These are phyloP conservation scores for Micoletzkya japonica DNA, from an alignment of 2,888 invertebrate genomes.

Conservation along the genomic window DNA sequence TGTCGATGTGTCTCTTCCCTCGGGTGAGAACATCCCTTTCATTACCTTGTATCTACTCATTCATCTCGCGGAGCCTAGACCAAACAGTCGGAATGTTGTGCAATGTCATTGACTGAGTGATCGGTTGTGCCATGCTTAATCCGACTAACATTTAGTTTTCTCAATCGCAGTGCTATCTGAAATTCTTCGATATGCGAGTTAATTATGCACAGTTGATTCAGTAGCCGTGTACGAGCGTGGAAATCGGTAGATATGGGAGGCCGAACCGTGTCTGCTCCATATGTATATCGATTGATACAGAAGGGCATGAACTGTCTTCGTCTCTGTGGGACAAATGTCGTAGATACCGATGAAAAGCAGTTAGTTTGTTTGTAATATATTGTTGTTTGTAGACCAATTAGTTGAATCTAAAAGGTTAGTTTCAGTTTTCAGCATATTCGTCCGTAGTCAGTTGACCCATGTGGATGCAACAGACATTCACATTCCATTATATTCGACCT, in stretches of 20 bases:
- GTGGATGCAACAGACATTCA: neutral
- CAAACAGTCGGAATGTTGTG: too few species aligned
- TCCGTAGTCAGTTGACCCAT: neutral
- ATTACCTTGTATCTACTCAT: too few species aligned
- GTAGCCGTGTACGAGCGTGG: too few species aligned
- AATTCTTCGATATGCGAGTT: too few species aligned
- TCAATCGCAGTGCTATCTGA: too few species aligned
- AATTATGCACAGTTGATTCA: too few species aligned
- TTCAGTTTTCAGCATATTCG: neutral
- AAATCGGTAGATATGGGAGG: constrained; percentile 1
- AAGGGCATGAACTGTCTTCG: neutral
- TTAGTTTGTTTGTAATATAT: neutral
- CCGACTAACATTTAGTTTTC: too few species aligned
- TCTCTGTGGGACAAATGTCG: constrained; percentile 6
- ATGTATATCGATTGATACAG: neutral
- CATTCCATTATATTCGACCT: neutral
- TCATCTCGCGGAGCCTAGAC: neutral
- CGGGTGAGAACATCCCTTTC: too few species aligned
- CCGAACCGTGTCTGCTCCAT: constrained; percentile 2
- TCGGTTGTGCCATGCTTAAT: too few species aligned
- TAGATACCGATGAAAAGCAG: neutral
- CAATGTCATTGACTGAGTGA: too few species aligned
- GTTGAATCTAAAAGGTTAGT: neutral
- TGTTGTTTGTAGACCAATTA: neutral
- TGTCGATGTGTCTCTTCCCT: too few species aligned